These are phyloP conservation scores for Drosophila eugracilis DNA, from an alignment of 1,140 invertebrate species.

Conservation along the genomic window DNA sequence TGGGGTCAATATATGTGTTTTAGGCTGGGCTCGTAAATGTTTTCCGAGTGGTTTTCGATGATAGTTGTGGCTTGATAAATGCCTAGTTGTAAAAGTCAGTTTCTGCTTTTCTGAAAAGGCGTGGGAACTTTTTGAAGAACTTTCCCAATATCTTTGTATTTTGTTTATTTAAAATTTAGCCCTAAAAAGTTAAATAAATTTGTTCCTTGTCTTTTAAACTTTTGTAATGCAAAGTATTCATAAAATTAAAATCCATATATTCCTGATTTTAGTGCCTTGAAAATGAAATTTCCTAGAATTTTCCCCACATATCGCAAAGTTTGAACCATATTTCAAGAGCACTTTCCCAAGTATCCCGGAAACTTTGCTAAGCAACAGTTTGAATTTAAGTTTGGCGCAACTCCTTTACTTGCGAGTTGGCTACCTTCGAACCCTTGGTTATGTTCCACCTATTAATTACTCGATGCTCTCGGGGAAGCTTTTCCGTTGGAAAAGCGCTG, in stretches of 20 bases:
- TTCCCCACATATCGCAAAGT: neutral
- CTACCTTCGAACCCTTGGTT: conserved; percentile 11
- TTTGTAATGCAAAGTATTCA: neutral
- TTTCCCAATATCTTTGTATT: too few relatives aligned
- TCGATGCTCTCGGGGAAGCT: neutral
- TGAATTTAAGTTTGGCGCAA: conserved; percentile 8
- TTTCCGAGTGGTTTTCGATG: conserved; percentile 22
- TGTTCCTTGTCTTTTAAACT: too few relatives aligned
- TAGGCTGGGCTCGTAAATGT: conserved; percentile 23
- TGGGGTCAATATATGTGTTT: conserved; percentile 7
- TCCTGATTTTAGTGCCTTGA: neutral
- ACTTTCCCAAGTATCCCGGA: neutral
- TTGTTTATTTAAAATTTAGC: too few relatives aligned
- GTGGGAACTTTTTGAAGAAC: neutral
- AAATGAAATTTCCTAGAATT: neutral
- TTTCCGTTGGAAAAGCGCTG: neutral
- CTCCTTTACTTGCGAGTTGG: neutral
- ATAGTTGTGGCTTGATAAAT: conserved; percentile 34
- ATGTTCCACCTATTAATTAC: conserved; percentile 36
- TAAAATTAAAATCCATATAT: neutral
- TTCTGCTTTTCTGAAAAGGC: too few relatives aligned
- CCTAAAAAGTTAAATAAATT: too few relatives aligned
- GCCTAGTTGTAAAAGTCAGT: too few relatives aligned
- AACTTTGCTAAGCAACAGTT: conserved; percentile 17
- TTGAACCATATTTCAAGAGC: neutral